Conservation (phyloP, 1,140 invertebrate species). For the Acyrthosiphon pisum region DNA sequence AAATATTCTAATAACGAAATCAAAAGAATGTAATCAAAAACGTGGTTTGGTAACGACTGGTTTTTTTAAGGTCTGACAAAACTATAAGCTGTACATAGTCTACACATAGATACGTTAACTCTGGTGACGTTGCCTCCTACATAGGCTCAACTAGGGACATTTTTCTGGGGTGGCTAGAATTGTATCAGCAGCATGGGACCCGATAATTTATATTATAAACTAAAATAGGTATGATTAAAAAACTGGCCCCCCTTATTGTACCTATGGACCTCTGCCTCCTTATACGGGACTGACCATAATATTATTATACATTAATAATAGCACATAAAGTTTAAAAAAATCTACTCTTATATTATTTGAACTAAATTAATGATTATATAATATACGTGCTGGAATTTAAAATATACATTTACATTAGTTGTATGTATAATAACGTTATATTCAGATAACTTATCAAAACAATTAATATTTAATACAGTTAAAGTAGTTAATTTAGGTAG, state of each 20-base stretch:
- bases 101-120: too few relatives aligned
- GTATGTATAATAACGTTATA: background rate
- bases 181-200: too few relatives aligned
- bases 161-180: too few relatives aligned
- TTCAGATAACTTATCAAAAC: background rate
- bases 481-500: background rate
- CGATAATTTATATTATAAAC: too few relatives aligned
- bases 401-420: background rate
- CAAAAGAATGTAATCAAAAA: background rate
- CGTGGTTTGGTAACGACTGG: background rate
- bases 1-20: background rate
- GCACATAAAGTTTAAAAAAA: background rate
- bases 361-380: background rate
- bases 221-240: too few relatives aligned
- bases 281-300: too few relatives aligned
- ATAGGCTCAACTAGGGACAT: too few relatives aligned
- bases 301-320: background rate
- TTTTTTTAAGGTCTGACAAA: too few relatives aligned
- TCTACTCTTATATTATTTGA: background rate
- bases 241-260: too few relatives aligned
- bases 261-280: too few relatives aligned
- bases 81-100: too few relatives aligned
- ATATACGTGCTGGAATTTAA: background rate
- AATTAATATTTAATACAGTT: background rate
- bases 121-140: too few relatives aligned